Base-by-base conservation (phyloP, 2,113 vertebrate species). In the Pterocles burchelli region DNA sequence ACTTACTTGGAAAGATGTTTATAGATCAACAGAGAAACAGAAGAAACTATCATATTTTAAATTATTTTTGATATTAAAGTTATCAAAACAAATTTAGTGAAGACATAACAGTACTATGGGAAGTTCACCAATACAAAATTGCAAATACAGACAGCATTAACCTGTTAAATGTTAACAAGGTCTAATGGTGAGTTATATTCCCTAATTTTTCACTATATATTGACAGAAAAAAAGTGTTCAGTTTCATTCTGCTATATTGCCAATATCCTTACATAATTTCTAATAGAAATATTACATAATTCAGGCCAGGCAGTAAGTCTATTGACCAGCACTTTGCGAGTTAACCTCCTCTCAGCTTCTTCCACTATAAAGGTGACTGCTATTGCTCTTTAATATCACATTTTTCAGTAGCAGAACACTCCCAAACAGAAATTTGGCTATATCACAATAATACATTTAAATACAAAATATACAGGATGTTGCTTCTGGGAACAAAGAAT, bases 21-120 rank as follows among this genome's bases (percentile, higher is more conserved):
- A 78, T 22, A 62, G 7, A 68, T 79, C 46, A 91, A 71, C 38
- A 79, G 10, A 74, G 58, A 95, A 85, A 80, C 43, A 85, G 43
- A 83, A 87, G 31, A 90, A 87, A 73, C 20, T 46, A 79, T n/a
- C 21, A 36, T 2, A 72, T 68, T 82, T 91, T 3, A 46, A 76
- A 73, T 55, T 75, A 41, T 68, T 96, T 95, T 95, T 88, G 66
- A 79, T 88, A 83, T 54, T 92, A 29, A 74, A 66, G 22, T 82
- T 80, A 79, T 17, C 15, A 80, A 83, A 93, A 88, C 8, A 76
- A 38, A 90, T 70, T 62, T 58, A 83, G 10, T 38, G 33, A 89
- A 89, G 36, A 75, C 18, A 58, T 58, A 45, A 25, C 85, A 86
- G 49, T 48, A 63, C 6, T 84, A 8, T 22, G 5, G 14, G 19